Evolutionary conservation across 1,140 invertebrate genomes (phyloP), one percentile per base, ranked within the genome.

Genomic region (Drosophila oshimai): DNA sequence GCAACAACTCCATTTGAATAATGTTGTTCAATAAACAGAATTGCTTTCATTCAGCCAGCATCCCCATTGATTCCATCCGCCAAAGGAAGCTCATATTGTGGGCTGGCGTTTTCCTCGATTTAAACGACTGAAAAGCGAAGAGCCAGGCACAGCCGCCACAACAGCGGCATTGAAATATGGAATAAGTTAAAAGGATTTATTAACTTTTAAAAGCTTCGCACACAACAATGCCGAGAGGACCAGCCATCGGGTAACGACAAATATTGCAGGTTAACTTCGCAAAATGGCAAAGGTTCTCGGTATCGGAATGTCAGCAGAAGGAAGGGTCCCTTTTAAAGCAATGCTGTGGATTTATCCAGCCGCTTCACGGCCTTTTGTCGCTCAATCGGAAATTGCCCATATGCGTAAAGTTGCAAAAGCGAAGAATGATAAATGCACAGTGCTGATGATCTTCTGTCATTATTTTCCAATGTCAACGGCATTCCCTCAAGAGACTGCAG

Each of bases 151-250:
- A 53, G 42, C 41, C 37, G 33, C 34, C 26, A 29, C 55, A 68
- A 13, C 41, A 49, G 67, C 54, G 24, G 39, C 77, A 88, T 87
- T 87, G 81, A 87, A 88, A 87, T 87, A 87, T 87, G 76, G 81
- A 70, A 87, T 70, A 81, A 77, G 83, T 81, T 81, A 87, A 87
- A 81, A 87, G 81, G 81, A 87, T 87, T 87, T 87, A 87, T 87
- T 87, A 87, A 87, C 81, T 81, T 79, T 87, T 87, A 87, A 87
- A 87, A 87, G 80, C 81, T 61, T 57, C 81, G 39, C 80, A 80
- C 67, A 86, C 71, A 86, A 84, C 80, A 84, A 84, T 76, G 72
- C 57, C 69, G 73, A 86, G 72, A 58, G 60, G 71, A 73, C 54
- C 73, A 54, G 47, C 39, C 31, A 71, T 20, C 58, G 10, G 57